phyloP scores from a whole-genome alignment of 2,888 invertebrate genomes.

The Temnothorax rugatulus region DNA sequence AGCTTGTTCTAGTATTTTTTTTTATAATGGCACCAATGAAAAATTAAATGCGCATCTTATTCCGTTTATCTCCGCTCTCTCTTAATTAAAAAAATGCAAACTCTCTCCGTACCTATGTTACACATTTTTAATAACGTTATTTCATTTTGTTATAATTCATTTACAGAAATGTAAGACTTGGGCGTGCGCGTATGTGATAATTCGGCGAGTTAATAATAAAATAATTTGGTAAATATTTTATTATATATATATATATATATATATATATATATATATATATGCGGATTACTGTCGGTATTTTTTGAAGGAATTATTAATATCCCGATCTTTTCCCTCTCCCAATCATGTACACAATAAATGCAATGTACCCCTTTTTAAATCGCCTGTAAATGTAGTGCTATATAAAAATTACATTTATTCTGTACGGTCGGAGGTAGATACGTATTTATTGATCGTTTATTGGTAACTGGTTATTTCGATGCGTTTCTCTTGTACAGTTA shows the following conservation, averaged over 20 bases:
- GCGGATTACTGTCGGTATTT: background rate
- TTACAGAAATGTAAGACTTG: background rate
- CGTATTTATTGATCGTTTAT: background rate
- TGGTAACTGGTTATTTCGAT: background rate
- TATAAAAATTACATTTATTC: constrained; percentile 13
- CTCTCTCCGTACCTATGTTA: background rate
- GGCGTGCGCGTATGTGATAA: background rate
- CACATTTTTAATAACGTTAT: background rate
- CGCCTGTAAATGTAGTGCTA: background rate
- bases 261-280: background rate
- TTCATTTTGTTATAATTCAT: background rate
- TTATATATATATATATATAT: background rate
- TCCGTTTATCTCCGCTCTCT: background rate
- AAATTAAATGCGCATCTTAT: background rate
- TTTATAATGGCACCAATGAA: background rate
- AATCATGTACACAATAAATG: background rate
- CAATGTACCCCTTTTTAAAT: background rate
- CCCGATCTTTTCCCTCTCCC: background rate
- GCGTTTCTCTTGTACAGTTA: background rate
- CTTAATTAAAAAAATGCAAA: background rate
- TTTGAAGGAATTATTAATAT: background rate
- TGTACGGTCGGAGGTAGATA: background rate
- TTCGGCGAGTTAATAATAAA: background rate
- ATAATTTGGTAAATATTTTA: background rate
- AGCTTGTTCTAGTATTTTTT: background rate